Evolutionary conservation across 2,797 vertebrate genomes (phyloP), one percentile per base, ranked within the genome.

Genomic region (Zalophus californianus): DNA sequence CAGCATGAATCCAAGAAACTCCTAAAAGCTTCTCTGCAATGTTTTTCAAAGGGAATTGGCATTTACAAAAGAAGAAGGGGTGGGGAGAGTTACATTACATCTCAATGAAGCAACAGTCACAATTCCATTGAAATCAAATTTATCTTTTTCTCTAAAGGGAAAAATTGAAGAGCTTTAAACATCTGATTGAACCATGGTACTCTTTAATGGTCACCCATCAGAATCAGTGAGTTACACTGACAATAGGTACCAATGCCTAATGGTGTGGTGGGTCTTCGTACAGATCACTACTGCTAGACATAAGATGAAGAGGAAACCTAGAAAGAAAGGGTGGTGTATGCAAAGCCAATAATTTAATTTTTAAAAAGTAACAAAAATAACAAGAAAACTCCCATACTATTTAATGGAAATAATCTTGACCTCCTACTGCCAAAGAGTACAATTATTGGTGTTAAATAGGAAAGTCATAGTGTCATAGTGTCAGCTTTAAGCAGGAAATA

Each of bases 341-440:
- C 10, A 92, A 94, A 82, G 29, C 21, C 60, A 97, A 60, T 52
- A 73, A 56, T 75, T 79, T 92, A 78, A 66, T 38, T 66, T 68
- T 1, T 35, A 29, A 60, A 84, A 58, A 96, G 29, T 7, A 66
- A 85, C 1, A 84, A 93, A 89, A 56, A 44, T 10, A 94, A 64
- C 3, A 75, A 56, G n/a, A 91, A 66, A 93, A 83, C n/a, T 4
- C 5, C 18, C 21, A 62, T 35, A 16, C 1, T 68, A 5, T 78
- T 97, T 83, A 62, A 64, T 9, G 41, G 41, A 91, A 95, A 86
- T 75, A 95, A 88, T 44, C 25, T 3, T 62, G 6, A 82, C 15
- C 25, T 32, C 27, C 56, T 48, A 60, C 38, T 50, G 12, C 32
- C 64, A 70, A 95, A 75, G 27, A 83, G 4, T 35, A 75, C 16